Evolutionary conservation across 1,140 invertebrate genomes (phyloP), one percentile per base, ranked within the genome.

Genomic region (Doryteuthis pealeii): DNA sequence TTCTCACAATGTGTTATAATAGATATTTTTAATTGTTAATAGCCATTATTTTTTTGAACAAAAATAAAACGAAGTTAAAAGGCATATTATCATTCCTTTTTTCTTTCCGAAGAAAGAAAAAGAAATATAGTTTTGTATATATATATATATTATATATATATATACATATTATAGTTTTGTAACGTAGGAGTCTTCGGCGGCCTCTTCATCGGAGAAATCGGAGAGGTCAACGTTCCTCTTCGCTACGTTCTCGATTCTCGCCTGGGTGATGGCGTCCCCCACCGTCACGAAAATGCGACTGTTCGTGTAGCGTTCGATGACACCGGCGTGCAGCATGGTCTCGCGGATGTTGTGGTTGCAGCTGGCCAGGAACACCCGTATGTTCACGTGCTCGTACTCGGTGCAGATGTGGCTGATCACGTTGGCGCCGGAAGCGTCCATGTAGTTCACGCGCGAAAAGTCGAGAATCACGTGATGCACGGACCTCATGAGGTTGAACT

Each of bases 341-440:
- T 80, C 67, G 5, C 81, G 73, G 43, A 86, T 79, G 40, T 80
- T 79, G 10, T 74, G 65, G 2, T 79, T 83, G 58, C 81, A 80
- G 2, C 82, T 79, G 26, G 82, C 78, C 26, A 86, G 74, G 77
- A 83, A 84, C 2, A 86, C 77, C 72, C 80, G 81, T 35, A 86
- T 81, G 70, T 84, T 82, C 0, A 84, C 84, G 73, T 84, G 83
- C 15, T 74, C 78, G 67, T 82, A 84, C 74, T 86, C 84, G 3
- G 78, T 77, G 67, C 72, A 82, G 75, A 87, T 84, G 73, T 87
- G 85, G 49, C 77, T 78, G 40, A 89, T 78, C 0, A 86, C 84
- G 78, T 87, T 86, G n/a, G 84, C 81, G 6, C 88, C 88, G 54
- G 87, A 88, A n/a, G 85, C 81, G 76, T 89, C 88, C 49, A 89